Conservation (phyloP, 2,797 vertebrate species). For the Molossus alvarezi region DNA sequence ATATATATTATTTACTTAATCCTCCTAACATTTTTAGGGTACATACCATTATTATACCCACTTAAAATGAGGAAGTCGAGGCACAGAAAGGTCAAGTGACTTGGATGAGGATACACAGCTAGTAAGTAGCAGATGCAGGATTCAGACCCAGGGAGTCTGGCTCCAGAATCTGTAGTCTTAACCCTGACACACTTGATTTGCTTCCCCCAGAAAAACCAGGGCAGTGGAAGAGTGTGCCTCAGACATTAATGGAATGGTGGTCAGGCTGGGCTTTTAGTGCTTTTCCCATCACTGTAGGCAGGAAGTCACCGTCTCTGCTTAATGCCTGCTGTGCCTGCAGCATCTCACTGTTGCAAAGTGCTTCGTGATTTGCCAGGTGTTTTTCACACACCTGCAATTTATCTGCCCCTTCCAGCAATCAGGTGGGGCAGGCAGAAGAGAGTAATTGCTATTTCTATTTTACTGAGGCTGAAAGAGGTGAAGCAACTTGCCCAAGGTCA, state of each 20-base stretch:
- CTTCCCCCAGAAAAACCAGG: not conserved
- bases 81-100: not conserved
- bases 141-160: not conserved
- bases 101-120: not conserved
- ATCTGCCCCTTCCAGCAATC: conserved; percentile 25
- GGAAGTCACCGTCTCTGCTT: not conserved
- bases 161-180: not conserved
- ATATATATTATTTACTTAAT: conserved; percentile 25
- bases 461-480: conserved; percentile 35
- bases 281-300: not conserved
- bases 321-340: not conserved
- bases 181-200: not conserved
- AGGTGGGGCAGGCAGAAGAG: not conserved
- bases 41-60: not conserved
- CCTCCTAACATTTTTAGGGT: not conserved
- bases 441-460: conserved; percentile 61
- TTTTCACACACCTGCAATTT: conserved; percentile 61
- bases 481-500: conserved; percentile 59
- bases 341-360: conserved; percentile 12
- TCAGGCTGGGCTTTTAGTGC: not conserved
- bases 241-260: not conserved
- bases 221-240: not conserved
- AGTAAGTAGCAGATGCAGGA: not conserved
- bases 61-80: not conserved
- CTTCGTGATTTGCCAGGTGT: not conserved